Base-by-base conservation (phyloP, 2,888 invertebrate genomes). In the Tribolium freemani region DNA sequence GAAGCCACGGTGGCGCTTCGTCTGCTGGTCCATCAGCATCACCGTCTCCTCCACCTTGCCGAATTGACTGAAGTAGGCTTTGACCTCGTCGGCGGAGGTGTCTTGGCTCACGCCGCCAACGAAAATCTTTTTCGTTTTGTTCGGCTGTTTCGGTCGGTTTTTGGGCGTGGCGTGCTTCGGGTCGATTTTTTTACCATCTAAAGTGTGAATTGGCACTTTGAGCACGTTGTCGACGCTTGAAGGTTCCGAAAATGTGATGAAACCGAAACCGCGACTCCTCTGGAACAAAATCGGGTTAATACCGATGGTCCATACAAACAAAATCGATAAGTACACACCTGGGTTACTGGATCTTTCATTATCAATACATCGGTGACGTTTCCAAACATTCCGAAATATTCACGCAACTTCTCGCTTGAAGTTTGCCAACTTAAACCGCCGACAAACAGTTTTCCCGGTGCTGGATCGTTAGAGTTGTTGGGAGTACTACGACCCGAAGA, bases 341-440 rank as follows among this genome's bases (percentile, higher is more conserved):
- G 96, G 77, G 96, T 96, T 45, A 96, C 93, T 0, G 96, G 96
- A 87, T 96, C 96, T 88, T 96, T 96, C 96, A 96, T 96, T 83
- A 96, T 96, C 75, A 96, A 91, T 69, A 96, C 96, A 85, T 96
- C 96, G 31, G 95, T 94, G 77, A 96, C 96, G 3, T 93, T 93
- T 71, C 96, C 96, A 82, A 96, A 96, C 93, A 96, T 95, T 69
- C 94, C 94, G 81, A 96, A 96, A 87, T 96, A 96, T 82, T 96
- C 96, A 81, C 94, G 89, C n/a, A 96, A 91, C 86, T 96, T 96
- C 86, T 96, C 96, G 68, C 94, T 93, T 83, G 95, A 95, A 11
- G 96, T 96, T 88, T 96, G 96, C 96, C 96, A 96, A 86, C 96
- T 96, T 74, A 96, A 91, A 0, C 96, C 96, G 3, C 96, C 96